Percentiles rank a stretch among this genome's conserved stretches.
Conservation (phyloP, 35 echinoderm and acorn worm species). For the Holothuria glaberrima region DNA sequence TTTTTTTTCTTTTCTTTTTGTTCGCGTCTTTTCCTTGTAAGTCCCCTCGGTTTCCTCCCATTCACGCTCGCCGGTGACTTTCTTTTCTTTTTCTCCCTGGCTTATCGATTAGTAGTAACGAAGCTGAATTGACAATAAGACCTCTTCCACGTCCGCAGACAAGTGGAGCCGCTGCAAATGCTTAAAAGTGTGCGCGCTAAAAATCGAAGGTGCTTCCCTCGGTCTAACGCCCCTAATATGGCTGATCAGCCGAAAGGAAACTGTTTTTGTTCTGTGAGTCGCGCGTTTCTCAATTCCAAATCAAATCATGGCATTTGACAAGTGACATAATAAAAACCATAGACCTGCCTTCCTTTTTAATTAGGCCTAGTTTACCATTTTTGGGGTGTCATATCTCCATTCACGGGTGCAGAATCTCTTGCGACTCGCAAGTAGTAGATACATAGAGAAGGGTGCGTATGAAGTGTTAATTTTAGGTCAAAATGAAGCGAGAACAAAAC, state of each 20-base stretch:
- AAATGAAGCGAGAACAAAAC: not conserved
- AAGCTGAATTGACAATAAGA: conserved; percentile 4
- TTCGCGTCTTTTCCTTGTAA: too few relatives aligned
- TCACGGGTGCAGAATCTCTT: not conserved
- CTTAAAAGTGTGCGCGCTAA: conserved; percentile 2
- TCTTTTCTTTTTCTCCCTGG: not conserved
- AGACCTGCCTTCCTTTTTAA: not conserved
- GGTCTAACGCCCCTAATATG: conserved; percentile 26
- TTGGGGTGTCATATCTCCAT: conserved; percentile 13
- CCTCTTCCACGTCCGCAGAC: not conserved
- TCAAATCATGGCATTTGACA: not conserved
- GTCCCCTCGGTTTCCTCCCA: not conserved
- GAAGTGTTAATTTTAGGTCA: conserved; percentile 50
- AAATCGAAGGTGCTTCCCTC: not conserved
- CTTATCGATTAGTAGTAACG: conserved; percentile 27
- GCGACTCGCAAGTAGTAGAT: too few relatives aligned
- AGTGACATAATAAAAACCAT: conserved; percentile 5
- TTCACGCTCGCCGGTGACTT: not conserved
- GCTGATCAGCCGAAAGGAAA: conserved; percentile 32
- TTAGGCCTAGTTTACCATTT: not conserved
- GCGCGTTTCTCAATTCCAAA: conserved; percentile 17
- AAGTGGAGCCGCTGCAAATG: conserved; percentile 25
- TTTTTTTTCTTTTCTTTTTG: too few relatives aligned
- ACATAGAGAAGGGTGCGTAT: too few relatives aligned
- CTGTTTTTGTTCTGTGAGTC: conserved; percentile 24